These are phyloP conservation scores for Gasterosteus aculeatus DNA, from an alignment of 2,113 vertebrate species.

Conservation along the genomic window DNA sequence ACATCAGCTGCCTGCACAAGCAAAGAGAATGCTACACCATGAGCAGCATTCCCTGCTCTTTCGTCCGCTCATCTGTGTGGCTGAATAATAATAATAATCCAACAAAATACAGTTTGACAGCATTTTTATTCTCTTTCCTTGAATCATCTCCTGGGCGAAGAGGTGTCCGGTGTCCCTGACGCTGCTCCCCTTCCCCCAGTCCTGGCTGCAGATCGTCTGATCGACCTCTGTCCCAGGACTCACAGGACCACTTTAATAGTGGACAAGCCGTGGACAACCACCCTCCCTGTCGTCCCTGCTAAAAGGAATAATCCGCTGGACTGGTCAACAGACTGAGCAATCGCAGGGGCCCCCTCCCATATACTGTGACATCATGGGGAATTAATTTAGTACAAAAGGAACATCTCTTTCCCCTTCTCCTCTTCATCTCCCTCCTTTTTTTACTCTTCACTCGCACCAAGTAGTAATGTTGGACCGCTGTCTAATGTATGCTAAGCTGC, in stretches of 20 bases:
- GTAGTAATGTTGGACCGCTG: constrained; percentile 70
- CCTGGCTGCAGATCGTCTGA: constrained; percentile 15
- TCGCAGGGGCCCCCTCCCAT: neutral
- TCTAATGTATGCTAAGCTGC: constrained; percentile 84
- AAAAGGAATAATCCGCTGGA: constrained; percentile 26
- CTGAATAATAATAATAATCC: constrained; percentile 18
- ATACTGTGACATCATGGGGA: constrained; percentile 14
- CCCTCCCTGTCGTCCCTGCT: neutral
- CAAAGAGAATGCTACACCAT: constrained; percentile 3
- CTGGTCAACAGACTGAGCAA: neutral
- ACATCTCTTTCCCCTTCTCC: neutral
- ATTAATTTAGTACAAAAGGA: neutral
- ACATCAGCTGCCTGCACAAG: neutral
- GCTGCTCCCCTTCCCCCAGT: neutral
- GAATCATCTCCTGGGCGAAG: constrained; percentile 15
- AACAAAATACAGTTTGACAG: constrained; percentile 28
- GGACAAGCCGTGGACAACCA: neutral
- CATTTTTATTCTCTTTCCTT: constrained; percentile 12
- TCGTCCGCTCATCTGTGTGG: constrained; percentile 2
- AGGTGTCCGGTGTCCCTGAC: constrained; percentile 4
- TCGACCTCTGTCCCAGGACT: constrained; percentile 25
- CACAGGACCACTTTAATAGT: constrained; percentile 21
- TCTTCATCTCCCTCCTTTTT: constrained; percentile 1
- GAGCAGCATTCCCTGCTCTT: neutral
- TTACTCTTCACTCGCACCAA: constrained; percentile 42